These are phyloP conservation scores for Musca vetustissima DNA, from an alignment of 1,140 invertebrate genomes.

Conservation along the genomic window DNA sequence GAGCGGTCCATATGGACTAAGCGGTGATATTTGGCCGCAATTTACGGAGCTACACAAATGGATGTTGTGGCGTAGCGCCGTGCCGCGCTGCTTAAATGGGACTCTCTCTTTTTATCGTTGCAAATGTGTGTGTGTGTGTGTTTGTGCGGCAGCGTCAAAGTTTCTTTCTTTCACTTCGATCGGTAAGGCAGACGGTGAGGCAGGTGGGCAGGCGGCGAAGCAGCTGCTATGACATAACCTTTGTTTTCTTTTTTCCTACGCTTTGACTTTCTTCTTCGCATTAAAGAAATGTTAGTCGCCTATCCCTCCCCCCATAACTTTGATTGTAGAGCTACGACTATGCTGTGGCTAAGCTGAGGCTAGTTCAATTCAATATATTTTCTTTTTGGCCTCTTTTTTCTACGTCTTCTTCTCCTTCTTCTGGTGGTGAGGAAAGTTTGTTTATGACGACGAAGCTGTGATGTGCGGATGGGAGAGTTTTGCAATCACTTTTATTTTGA, in stretches of 20 bases:
- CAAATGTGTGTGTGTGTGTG: no score
- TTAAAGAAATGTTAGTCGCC: no score
- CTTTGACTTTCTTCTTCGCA: not conserved
- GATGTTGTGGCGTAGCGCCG: no score
- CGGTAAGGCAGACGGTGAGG: no score
- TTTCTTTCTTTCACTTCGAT: constrained; percentile 18
- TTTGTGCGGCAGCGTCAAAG: not conserved
- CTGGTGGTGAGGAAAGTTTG: constrained; percentile 15
- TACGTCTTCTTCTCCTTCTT: not conserved
- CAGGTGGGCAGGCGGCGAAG: no score
- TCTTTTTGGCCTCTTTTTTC: not conserved
- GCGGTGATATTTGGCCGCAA: no score
- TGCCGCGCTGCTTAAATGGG: no score
- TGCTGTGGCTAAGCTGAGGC: no score
- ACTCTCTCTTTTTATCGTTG: not conserved
- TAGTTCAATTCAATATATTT: not conserved
- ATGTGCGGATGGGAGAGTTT: constrained; percentile 16
- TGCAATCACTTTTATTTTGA: constrained; percentile 10
- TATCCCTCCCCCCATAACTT: no score
- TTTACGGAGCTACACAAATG: no score
- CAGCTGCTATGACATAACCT: constrained; percentile 20
- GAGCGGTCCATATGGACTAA: no score
- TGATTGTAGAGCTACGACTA: no score
- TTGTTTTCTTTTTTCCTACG: constrained; percentile 17
- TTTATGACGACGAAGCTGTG: not conserved